These are phyloP conservation scores for Leuciscus idus DNA, from an alignment of 2,113 vertebrate genomes.

Conservation along the genomic window DNA sequence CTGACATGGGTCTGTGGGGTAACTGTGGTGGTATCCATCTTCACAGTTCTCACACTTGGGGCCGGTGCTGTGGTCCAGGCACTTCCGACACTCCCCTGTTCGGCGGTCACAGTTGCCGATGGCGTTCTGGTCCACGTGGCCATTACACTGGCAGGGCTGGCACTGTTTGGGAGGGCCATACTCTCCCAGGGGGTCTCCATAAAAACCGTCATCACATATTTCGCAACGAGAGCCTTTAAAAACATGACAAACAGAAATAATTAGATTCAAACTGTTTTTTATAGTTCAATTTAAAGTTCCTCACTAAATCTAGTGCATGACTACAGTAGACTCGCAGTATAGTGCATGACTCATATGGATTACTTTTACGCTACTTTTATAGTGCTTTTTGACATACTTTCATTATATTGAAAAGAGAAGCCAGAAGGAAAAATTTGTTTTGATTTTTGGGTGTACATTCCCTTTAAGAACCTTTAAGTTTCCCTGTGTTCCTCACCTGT, in stretches of 20 bases:
- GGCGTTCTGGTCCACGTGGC: slow-evolving; percentile 74
- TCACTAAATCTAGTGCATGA: too few species aligned
- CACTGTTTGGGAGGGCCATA: slow-evolving; percentile 73
- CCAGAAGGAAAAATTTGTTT: background rate
- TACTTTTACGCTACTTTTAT: background rate
- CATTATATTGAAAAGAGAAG: too few species aligned
- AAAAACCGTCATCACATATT: slow-evolving; percentile 84
- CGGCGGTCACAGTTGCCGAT: slow-evolving; percentile 80
- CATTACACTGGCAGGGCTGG: slow-evolving; percentile 80
- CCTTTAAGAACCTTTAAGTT: background rate
- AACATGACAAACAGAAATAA: background rate
- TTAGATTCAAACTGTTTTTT: too few species aligned
- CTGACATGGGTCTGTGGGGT: slow-evolving; percentile 75
- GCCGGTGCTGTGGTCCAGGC: slow-evolving; percentile 82
- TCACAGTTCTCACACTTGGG: slow-evolving; percentile 80
- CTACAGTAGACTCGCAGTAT: too few species aligned
- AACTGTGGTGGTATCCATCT: slow-evolving; percentile 80
- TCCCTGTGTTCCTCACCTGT: slow-evolving; percentile 73
- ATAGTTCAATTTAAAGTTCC: too few species aligned
- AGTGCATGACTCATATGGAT: background rate
- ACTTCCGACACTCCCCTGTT: slow-evolving; percentile 85
- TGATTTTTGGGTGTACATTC: background rate
- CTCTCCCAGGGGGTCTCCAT: slow-evolving; percentile 79
- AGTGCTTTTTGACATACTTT: too few species aligned
- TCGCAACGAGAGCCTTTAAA: slow-evolving; percentile 82